phyloP scores from a whole-genome alignment of 2,888 invertebrate species.

The Hofmannophila pseudospretella region DNA sequence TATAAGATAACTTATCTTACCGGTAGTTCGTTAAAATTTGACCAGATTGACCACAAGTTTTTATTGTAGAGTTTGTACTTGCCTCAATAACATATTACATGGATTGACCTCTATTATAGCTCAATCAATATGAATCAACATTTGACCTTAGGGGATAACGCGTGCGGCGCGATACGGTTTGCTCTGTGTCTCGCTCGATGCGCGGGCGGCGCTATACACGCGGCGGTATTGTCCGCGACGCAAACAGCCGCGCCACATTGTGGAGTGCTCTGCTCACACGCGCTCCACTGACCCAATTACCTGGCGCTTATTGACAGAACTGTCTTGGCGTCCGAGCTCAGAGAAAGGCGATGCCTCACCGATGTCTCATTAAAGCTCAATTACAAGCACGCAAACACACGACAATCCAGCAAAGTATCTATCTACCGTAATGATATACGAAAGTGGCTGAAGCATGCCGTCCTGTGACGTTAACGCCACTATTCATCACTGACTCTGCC shows the following conservation, averaged over 20 bases:
- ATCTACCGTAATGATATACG: not conserved
- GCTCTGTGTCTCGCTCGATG: not conserved
- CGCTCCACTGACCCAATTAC: conserved; percentile 72
- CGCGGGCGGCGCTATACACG: not conserved
- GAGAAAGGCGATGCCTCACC: conserved; percentile 38
- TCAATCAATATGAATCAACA: conserved; percentile 1
- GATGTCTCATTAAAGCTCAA: conserved; percentile 18
- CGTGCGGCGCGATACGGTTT: not conserved
- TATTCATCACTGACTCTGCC: conserved; percentile 14
- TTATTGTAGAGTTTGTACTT: no score
- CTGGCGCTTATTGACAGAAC: conserved; percentile 67
- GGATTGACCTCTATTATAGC: not conserved
- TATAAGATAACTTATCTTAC: no score
- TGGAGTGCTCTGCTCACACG: conserved; percentile 49
- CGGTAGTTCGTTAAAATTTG: no score
- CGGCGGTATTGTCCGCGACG: not conserved
- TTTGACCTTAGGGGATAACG: conserved; percentile 1
- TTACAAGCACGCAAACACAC: conserved; percentile 1
- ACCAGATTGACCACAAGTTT: no score
- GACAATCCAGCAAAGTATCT: not conserved
- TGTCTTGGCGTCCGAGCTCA: conserved; percentile 63
- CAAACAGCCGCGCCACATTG: conserved; percentile 34
- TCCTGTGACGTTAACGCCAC: conserved; percentile 3
- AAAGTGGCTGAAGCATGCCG: not conserved
- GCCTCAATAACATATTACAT: no score